Percentiles rank a stretch among this genome's conserved stretches.
phyloP scores from a whole-genome alignment of 2,888 invertebrate genomes.

The Netelia fuscicornis region DNA sequence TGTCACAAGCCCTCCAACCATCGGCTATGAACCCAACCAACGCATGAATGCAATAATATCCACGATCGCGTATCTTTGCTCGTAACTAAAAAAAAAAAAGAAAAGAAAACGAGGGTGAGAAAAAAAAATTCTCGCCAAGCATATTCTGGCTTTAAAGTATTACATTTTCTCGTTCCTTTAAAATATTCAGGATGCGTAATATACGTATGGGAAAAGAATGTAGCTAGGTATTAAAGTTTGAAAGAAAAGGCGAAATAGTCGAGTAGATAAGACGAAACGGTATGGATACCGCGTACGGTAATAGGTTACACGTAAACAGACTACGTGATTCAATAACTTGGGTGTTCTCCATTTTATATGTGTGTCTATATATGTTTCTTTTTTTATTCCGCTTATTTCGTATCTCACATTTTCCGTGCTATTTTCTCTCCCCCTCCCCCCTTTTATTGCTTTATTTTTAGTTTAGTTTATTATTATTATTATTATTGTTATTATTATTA shows the following conservation, averaged over 20 bases:
- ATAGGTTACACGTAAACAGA: slow-evolving; percentile 73
- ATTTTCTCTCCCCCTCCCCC: not conserved
- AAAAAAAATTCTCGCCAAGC: slow-evolving; percentile 1
- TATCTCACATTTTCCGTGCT: slow-evolving; percentile 28
- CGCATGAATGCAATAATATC: too few relatives aligned
- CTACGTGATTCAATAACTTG: slow-evolving; percentile 77
- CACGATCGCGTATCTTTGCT: too few relatives aligned
- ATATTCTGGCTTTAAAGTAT: not conserved
- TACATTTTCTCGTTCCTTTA: slow-evolving; percentile 3
- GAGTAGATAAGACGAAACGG: slow-evolving; percentile 33
- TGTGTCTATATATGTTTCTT: slow-evolving; percentile 35
- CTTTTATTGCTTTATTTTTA: too few relatives aligned
- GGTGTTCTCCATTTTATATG: slow-evolving; percentile 39
- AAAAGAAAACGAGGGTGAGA: not conserved
- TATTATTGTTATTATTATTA: too few relatives aligned
- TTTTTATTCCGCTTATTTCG: slow-evolving; percentile 39
- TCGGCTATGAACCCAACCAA: too few relatives aligned
- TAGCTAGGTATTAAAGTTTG: not conserved
- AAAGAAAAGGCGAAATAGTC: slow-evolving; percentile 4
- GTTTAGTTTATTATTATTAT: too few relatives aligned
- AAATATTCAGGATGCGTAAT: slow-evolving; percentile 18
- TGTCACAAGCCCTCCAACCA: too few relatives aligned
- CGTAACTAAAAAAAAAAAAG: not conserved
- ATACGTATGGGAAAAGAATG: slow-evolving; percentile 5
- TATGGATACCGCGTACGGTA: slow-evolving; percentile 55